phyloP scores from a whole-genome alignment of 2,797 vertebrate genomes.

The Eremophila alpestris region DNA sequence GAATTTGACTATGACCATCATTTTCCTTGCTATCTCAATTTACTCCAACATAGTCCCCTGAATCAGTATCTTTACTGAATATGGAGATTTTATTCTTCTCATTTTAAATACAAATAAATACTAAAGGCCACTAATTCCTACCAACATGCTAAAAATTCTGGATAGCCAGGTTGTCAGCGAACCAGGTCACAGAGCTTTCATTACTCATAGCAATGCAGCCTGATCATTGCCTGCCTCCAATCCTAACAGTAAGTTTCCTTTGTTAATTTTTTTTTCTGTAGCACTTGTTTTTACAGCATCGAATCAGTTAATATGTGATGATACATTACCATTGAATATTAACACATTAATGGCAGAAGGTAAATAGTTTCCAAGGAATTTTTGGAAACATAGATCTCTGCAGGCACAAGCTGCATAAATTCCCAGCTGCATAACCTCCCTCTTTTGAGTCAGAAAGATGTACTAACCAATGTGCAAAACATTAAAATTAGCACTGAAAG shows the following conservation, averaged over 20 bases:
- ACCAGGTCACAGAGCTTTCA: background rate
- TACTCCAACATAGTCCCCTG: background rate
- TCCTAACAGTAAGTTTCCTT: background rate
- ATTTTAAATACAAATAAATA: background rate
- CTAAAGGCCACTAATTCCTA: background rate
- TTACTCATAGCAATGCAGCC: background rate
- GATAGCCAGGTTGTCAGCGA: background rate
- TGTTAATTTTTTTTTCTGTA: background rate
- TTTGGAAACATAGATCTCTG: background rate
- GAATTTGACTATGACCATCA: background rate
- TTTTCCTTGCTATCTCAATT: background rate
- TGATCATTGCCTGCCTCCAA: background rate
- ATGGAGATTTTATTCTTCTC: background rate
- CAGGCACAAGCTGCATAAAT: background rate
- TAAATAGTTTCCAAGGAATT: background rate
- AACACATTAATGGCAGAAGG: background rate
- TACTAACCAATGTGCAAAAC: background rate
- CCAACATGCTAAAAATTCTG: background rate
- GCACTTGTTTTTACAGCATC: accelerated
- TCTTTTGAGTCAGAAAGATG: background rate
- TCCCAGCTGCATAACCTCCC: background rate
- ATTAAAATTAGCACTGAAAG: background rate
- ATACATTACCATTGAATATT: background rate
- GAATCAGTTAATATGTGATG: background rate
- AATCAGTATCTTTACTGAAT: background rate